Percentiles rank a stretch among this genome's conserved stretches.
These are phyloP conservation scores for Dicrostonyx torquatus DNA, from an alignment of 2,797 vertebrate species.

Conservation along the genomic window DNA sequence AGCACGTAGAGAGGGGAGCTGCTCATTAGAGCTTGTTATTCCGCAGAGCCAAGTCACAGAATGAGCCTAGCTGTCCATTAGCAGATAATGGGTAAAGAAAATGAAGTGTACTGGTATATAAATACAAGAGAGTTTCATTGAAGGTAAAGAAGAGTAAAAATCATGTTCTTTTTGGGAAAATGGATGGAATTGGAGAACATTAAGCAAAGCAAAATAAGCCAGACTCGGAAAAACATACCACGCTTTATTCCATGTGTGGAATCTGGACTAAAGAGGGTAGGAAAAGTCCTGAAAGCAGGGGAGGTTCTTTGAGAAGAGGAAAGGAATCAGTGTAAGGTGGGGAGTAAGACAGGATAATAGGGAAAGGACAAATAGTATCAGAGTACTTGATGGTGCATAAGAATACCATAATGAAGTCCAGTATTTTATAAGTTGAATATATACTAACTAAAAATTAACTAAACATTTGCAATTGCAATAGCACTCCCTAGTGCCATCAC, in stretches of 20 bases:
- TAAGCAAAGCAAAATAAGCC: not conserved
- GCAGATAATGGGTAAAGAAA: not conserved
- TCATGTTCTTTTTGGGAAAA: too few species aligned
- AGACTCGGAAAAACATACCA: not conserved
- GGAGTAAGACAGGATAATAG: not conserved
- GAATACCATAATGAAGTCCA: not conserved
- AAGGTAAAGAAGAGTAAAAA: not conserved
- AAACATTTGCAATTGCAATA: too few species aligned
- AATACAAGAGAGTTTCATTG: not conserved
- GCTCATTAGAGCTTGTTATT: not conserved
- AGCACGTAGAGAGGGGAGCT: not conserved
- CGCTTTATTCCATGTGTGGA: not conserved
- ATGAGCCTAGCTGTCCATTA: not conserved
- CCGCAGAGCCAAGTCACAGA: not conserved
- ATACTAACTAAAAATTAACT: not conserved
- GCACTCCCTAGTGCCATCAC: not conserved
- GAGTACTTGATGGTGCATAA: not conserved
- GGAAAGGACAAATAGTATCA: not conserved
- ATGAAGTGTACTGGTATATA: not conserved
- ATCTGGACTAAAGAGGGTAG: not conserved
- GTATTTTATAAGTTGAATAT: not conserved
- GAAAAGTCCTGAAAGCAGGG: not conserved
- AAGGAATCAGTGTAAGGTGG: not conserved
- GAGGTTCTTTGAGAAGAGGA: not conserved
- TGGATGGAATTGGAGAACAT: not conserved